These are phyloP conservation scores for Coregonus clupeaformis DNA, from an alignment of 2,113 vertebrate genomes.

Conservation along the genomic window DNA sequence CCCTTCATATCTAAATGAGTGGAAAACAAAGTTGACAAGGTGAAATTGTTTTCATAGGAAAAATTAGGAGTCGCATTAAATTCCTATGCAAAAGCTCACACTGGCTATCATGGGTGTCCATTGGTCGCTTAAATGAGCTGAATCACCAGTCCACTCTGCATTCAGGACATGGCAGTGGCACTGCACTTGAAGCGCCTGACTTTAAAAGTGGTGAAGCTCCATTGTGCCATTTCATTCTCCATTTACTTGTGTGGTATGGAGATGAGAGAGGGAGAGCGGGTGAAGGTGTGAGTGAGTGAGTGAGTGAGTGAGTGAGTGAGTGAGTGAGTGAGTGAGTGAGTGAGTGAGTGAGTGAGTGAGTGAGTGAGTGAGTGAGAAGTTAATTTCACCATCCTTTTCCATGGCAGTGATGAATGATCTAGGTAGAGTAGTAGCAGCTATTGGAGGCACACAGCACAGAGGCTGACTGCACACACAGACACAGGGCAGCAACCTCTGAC, in stretches of 20 bases:
- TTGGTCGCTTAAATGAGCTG: slow-evolving; percentile 19
- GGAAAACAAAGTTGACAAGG: too few relatives aligned
- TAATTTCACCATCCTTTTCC: slow-evolving; percentile 69
- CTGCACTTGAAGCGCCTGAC: slow-evolving; percentile 31
- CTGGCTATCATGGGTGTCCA: not conserved
- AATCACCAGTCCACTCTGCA: slow-evolving; percentile 35
- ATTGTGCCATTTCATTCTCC: slow-evolving; percentile 18
- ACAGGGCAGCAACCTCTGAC: slow-evolving; percentile 35
- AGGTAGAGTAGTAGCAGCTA: slow-evolving; percentile 53
- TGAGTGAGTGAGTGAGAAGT: slow-evolving; percentile 29
- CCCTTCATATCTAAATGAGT: too few relatives aligned
- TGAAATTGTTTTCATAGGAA: too few relatives aligned
- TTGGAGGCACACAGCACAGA: slow-evolving; percentile 39
- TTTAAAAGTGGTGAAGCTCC: slow-evolving; percentile 28
- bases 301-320: slow-evolving; percentile 27
- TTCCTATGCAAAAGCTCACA: too few relatives aligned
- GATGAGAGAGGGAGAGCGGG: too few relatives aligned
- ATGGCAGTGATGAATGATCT: slow-evolving; percentile 68
- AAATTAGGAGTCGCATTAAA: too few relatives aligned
- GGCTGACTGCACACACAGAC: slow-evolving; percentile 25
- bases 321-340: too few relatives aligned
- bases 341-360: too few relatives aligned
- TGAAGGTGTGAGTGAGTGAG: not conserved
- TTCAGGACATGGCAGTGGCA: slow-evolving; percentile 38
- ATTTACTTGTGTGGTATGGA: not conserved